Percentiles rank a stretch among this genome's conserved stretches.
Evolutionary conservation across 2,113 vertebrate species (phyloP).

Genomic region (Neodon shergylaensis): DNA sequence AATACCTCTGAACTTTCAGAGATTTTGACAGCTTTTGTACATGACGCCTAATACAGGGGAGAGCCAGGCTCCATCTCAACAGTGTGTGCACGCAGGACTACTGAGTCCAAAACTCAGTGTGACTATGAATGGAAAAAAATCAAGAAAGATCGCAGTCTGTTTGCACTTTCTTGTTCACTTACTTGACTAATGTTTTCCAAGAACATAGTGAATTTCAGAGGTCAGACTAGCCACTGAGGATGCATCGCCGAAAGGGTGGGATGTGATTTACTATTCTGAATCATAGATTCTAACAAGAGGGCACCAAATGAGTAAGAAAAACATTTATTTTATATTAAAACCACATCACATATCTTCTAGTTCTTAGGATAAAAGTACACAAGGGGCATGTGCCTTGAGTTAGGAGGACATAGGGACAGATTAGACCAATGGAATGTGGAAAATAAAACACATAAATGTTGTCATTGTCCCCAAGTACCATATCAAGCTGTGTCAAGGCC

Average conservation of each 20-base stretch:
- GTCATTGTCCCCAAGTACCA: not conserved
- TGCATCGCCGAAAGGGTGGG: not conserved
- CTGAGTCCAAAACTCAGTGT: not conserved
- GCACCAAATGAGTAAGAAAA: not conserved
- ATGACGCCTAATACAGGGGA: not conserved
- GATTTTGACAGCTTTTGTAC: not conserved
- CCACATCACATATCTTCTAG: not conserved
- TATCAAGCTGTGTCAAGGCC: not conserved
- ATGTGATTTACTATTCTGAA: no score
- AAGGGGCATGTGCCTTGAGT: not conserved
- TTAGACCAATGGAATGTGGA: not conserved
- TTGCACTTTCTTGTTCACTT: not conserved
- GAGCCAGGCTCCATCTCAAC: not conserved
- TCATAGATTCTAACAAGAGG: not conserved
- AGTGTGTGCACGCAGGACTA: not conserved
- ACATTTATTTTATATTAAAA: not conserved
- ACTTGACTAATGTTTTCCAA: not conserved
- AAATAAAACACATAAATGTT: not conserved
- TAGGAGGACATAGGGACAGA: not conserved
- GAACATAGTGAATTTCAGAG: not conserved
- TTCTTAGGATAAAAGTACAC: not conserved
- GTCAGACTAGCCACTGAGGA: not conserved
- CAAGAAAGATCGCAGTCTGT: not conserved
- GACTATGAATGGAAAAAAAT: not conserved
- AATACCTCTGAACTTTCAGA: not conserved